Evolutionary conservation across 2,797 vertebrate genomes (phyloP), one percentile per base, ranked within the genome.

Genomic region (Lithobates sylvaticus): DNA sequence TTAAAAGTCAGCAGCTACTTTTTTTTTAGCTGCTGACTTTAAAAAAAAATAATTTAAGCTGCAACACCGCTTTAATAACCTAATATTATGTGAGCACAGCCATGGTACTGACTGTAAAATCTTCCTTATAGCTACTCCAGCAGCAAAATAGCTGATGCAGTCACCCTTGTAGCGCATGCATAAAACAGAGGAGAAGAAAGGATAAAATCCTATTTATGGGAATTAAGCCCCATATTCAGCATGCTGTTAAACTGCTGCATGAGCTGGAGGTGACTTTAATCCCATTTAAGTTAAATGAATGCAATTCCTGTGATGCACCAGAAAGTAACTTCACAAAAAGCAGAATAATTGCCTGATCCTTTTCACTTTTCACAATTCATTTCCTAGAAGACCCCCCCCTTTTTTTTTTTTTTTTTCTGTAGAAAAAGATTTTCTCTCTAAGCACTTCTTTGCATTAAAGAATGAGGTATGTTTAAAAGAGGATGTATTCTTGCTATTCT

Each of bases 321-420:
- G 68, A 81, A 81, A 81, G 78, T 69, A 50, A 74, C 81, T 73
- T 83, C 81, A 73, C 50, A 83, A 54, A 74, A 83, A 67, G 61
- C 36, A 12, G 81, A 73, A 83, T 74, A 83, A 83, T 64, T 54
- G 50, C 50, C 34, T 73, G 80, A 65, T 73, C 81, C 71, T 39
- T 44, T 73, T 82, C 39, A 73, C 61, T 74, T 42, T 5, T 72
- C 34, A 50, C 65, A 10, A 71, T 26, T 58, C 68, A 71, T 72
- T 81, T 81, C 47, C 78, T 50, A 81, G 47, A 68, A 81, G 15
- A 27, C 47, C 6, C 26, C 6, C n/a, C 3, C n/a, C n/a, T n/a
- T n/a, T n/a, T n/a, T n/a, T n/a, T n/a, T n/a, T n/a, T 61, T 61
- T 65, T 65, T 26, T 65, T 65, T 68, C 16, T 74, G 10, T 23